Evolutionary conservation across 1,140 invertebrate genomes (phyloP).

Genomic region (Drosophila ironensis): DNA sequence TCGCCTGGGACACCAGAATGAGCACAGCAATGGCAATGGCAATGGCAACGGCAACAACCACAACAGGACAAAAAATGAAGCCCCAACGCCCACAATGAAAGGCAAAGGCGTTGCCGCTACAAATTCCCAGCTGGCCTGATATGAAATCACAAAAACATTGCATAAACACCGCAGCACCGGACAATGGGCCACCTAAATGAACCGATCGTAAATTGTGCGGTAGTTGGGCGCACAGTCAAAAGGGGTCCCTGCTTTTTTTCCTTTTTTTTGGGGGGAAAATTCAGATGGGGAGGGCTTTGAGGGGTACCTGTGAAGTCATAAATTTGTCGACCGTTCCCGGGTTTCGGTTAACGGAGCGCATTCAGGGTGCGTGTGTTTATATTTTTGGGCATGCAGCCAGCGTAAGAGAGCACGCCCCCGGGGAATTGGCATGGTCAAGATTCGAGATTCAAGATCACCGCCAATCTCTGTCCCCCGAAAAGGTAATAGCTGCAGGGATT

Average conservation of each 20-base stretch:
- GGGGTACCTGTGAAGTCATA: conserved; percentile 62
- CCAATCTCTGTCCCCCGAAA: background rate
- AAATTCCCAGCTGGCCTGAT: conserved; percentile 68
- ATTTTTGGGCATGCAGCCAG: conserved; percentile 10
- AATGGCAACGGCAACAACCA: too few species aligned
- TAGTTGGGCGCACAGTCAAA: conserved; percentile 56
- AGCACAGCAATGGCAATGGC: too few species aligned
- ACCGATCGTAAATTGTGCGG: conserved; percentile 67
- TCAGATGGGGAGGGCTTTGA: too few species aligned
- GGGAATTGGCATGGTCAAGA: conserved; percentile 34
- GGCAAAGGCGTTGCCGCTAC: conserved; percentile 51
- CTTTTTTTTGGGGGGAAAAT: conserved; percentile 1
- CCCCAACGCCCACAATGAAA: conserved; percentile 53
- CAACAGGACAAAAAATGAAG: background rate
- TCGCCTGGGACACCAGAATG: background rate
- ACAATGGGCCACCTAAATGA: conserved; percentile 76
- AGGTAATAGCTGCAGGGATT: background rate
- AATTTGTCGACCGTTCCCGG: conserved; percentile 41
- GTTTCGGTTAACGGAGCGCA: conserved; percentile 23
- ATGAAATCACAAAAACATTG: conserved; percentile 71
- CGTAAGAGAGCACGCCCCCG: conserved; percentile 26
- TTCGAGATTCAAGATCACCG: too few species aligned
- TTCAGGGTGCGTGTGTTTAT: conserved; percentile 27
- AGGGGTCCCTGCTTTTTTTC: too few species aligned
- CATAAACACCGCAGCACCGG: conserved; percentile 61